phyloP scores from a whole-genome alignment of 2,113 vertebrate species.

The Dicrurus megarhynchus region DNA sequence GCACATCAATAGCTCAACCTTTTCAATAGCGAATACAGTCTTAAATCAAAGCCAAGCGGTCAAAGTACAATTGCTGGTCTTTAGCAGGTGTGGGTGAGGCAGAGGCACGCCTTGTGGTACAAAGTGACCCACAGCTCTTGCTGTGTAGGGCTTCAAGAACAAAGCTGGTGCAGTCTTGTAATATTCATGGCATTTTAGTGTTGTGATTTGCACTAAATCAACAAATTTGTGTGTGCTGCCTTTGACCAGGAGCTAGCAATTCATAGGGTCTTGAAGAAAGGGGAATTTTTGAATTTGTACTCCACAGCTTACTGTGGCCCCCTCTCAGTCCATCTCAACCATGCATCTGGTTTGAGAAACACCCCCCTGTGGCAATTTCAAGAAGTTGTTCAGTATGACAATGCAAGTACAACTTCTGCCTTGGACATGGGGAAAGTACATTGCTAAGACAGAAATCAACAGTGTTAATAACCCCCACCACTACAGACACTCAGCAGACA shows the following conservation, averaged over 20 bases:
- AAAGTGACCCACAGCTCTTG: rapidly evolving
- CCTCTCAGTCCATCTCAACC: neutral
- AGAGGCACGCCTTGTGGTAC: neutral
- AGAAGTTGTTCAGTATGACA: neutral
- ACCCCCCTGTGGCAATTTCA: rapidly evolving
- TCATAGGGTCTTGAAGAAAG: neutral
- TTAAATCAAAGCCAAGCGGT: neutral
- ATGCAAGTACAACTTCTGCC: neutral
- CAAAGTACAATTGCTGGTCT: neutral
- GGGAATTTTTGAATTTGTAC: neutral
- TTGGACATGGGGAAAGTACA: neutral
- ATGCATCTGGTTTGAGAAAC: neutral
- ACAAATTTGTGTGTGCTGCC: neutral
- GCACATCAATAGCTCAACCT: neutral
- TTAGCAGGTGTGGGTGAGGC: neutral
- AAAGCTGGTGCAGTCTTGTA: neutral
- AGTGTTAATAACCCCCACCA: neutral
- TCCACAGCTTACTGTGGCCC: neutral
- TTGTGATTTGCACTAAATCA: neutral
- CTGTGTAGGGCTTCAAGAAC: neutral
- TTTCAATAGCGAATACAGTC: neutral
- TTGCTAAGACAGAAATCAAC: neutral
- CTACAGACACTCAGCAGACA: neutral
- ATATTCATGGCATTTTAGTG: rapidly evolving
- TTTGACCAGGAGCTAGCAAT: neutral